phyloP scores from a whole-genome alignment of 2,113 vertebrate species.

The Cryptomyrus ogoouensis region DNA sequence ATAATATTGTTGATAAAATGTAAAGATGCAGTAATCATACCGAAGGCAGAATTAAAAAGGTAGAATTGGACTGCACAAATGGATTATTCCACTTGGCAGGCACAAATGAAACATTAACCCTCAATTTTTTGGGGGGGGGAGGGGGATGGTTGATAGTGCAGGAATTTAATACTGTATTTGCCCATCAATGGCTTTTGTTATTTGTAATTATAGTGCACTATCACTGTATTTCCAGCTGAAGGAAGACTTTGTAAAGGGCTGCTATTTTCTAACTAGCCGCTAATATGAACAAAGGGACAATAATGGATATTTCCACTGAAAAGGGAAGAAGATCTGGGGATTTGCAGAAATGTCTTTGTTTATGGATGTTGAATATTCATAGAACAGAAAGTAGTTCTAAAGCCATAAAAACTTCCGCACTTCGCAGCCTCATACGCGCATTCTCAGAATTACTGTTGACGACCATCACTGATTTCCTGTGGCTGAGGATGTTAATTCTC shows the following conservation, averaged over 20 bases:
- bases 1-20: constrained; percentile 25
- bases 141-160: not conserved
- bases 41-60: not conserved
- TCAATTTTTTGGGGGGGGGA: not conserved
- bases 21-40: constrained; percentile 21
- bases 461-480: not conserved
- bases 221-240: not conserved
- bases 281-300: not conserved
- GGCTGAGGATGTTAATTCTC: not conserved
- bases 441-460: not conserved
- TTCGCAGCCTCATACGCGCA: not conserved
- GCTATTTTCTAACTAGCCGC: not conserved
- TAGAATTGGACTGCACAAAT: constrained; percentile 1
- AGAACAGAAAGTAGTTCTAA: not conserved
- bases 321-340: not conserved
- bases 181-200: not conserved
- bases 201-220: constrained; percentile 1
- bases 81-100: constrained; percentile 10
- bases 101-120: constrained; percentile 17
- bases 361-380: not conserved
- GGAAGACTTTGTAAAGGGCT: not conserved
- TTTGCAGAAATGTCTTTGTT: not conserved
- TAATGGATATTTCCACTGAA: not conserved
- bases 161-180: not conserved
- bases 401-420: not conserved